Conservation (phyloP, 2,113 vertebrate species). For the Pterocles gutturalis region DNA sequence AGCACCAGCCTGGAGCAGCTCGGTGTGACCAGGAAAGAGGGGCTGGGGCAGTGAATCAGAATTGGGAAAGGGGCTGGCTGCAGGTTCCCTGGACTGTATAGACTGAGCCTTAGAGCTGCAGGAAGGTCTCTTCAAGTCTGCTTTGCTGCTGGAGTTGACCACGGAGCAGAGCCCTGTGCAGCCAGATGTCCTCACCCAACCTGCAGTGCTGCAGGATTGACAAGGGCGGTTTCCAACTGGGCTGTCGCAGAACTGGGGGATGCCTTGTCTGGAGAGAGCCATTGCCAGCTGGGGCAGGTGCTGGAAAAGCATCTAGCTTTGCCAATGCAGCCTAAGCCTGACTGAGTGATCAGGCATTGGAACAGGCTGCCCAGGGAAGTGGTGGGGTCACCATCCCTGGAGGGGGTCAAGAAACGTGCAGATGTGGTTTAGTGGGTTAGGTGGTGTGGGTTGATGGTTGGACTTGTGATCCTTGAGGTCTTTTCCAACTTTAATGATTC, state of each 20-base stretch:
- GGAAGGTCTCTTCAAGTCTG: background rate
- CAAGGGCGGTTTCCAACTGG: accelerated
- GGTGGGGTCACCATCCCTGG: no score
- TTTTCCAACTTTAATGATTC: no score
- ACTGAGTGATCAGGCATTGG: no score
- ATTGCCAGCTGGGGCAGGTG: background rate
- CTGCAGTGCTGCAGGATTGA: background rate
- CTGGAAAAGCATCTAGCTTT: background rate
- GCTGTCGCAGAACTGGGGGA: background rate
- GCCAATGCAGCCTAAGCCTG: background rate
- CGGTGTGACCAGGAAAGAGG: accelerated
- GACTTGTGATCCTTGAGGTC: no score
- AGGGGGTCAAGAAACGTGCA: no score
- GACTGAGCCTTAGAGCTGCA: background rate
- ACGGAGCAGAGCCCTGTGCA: background rate
- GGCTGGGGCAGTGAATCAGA: accelerated
- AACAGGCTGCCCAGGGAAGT: no score
- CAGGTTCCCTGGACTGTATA: no score
- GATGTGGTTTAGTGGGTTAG: no score
- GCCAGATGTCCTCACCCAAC: accelerated
- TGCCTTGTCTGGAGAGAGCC: background rate
- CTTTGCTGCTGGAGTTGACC: background rate
- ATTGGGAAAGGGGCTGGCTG: background rate
- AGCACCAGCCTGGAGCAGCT: background rate
- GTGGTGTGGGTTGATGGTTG: no score